Conservation (phyloP, 2,797 vertebrate genomes). For the Thamnophis elegans region DNA sequence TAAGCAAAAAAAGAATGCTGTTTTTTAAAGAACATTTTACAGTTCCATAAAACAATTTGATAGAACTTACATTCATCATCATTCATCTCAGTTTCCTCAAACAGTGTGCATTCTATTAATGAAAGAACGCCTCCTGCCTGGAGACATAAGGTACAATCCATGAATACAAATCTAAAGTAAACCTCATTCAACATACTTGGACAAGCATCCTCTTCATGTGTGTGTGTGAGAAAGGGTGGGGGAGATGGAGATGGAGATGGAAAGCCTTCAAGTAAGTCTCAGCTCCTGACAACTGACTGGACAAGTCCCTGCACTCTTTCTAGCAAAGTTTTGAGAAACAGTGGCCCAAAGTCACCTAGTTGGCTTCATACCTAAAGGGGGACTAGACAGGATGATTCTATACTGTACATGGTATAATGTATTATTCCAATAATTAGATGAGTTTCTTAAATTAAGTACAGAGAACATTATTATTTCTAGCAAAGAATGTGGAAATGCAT, state of each 20-base stretch:
- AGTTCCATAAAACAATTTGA: slow-evolving; percentile 45
- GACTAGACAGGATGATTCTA: neutral
- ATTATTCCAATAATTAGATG: neutral
- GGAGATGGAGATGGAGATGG: neutral
- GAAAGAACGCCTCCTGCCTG: slow-evolving; percentile 97
- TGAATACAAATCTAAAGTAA: neutral
- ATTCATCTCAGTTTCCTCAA: slow-evolving; percentile 89
- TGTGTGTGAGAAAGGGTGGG: too few species aligned
- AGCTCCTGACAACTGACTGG: neutral
- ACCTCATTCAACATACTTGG: neutral
- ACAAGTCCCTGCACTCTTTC: neutral
- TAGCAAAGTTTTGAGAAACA: neutral
- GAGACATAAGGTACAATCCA: slow-evolving; percentile 51
- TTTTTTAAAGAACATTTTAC: slow-evolving; percentile 34
- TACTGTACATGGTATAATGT: neutral
- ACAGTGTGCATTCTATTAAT: slow-evolving; percentile 92
- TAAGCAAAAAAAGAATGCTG: neutral
- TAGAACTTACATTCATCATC: slow-evolving; percentile 92
- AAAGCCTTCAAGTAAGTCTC: neutral
- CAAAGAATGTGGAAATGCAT: neutral
- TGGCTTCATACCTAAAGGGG: neutral
- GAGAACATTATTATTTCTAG: neutral
- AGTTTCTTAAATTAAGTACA: slow-evolving; percentile 10
- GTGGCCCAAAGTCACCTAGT: neutral
- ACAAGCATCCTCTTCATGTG: neutral